phyloP scores from a whole-genome alignment of 2,113 vertebrate species.

The Cyrtonyx montezumae region DNA sequence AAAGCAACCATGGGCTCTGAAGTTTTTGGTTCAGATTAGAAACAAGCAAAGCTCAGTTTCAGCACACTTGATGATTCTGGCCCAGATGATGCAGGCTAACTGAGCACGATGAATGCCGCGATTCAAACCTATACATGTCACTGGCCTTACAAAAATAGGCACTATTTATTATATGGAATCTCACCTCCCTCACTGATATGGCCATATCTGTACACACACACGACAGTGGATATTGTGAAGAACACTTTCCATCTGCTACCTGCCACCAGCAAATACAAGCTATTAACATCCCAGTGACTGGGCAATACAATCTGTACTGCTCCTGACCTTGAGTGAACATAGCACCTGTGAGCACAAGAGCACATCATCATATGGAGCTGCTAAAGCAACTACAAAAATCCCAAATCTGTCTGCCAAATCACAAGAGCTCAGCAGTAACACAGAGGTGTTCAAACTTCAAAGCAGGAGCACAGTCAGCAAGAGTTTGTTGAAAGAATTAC shows the following conservation, averaged over 20 bases:
- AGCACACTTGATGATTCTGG: background rate
- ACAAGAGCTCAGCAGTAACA: slow-evolving; percentile 5
- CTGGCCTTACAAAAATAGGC: background rate
- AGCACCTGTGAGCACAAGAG: background rate
- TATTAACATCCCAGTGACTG: background rate
- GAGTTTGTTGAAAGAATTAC: slow-evolving; percentile 64
- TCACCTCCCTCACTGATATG: background rate
- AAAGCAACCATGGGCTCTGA: background rate
- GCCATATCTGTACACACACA: background rate
- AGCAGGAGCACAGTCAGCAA: slow-evolving; percentile 5
- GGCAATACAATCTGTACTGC: background rate
- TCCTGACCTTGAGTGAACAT: background rate
- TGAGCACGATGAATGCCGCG: background rate
- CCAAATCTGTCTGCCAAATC: slow-evolving; percentile 13
- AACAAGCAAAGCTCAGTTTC: background rate
- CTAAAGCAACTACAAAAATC: background rate
- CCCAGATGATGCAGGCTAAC: background rate
- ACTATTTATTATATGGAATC: background rate
- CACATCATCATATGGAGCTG: background rate
- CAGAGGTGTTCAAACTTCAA: slow-evolving; percentile 47
- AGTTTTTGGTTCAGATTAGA: background rate
- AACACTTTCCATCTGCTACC: background rate
- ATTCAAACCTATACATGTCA: background rate
- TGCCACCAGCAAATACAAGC: background rate
- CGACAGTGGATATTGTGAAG: background rate